Evolutionary conservation across 2,797 vertebrate species (phyloP).

Genomic region (Xerus rutilus): DNA sequence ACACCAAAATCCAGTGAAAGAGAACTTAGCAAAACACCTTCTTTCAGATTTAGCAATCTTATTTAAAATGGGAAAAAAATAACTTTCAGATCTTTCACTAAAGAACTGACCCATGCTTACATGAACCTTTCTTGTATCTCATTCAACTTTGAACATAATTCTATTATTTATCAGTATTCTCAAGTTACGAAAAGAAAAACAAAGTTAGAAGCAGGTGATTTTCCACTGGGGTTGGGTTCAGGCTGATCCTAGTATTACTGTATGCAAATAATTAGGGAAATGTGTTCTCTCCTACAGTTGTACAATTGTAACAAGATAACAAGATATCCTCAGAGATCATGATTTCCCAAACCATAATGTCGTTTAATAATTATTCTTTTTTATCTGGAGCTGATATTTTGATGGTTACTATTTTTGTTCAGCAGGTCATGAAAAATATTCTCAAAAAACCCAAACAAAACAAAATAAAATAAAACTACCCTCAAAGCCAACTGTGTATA

Average conservation of each 20-base stretch:
- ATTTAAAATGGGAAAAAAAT: not conserved
- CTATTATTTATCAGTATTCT: not conserved
- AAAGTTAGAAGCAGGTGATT: not conserved
- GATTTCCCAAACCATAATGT: not conserved
- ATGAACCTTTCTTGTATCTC: not conserved
- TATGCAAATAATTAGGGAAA: not conserved
- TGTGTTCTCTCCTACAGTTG: not conserved
- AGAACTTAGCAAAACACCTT: not conserved
- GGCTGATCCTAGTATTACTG: not conserved
- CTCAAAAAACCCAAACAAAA: not conserved
- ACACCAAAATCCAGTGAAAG: not conserved
- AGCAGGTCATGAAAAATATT: not conserved
- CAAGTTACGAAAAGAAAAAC: not conserved
- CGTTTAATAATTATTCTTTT: not conserved
- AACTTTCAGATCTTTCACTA: not conserved
- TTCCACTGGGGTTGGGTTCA: not conserved
- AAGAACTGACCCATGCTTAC: not conserved
- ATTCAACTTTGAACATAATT: not conserved
- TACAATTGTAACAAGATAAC: not conserved
- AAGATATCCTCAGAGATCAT: not conserved
- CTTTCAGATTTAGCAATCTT: slow-evolving; percentile 7
- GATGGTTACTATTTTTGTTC: not conserved
- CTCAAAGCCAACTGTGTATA: not conserved
- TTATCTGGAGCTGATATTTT: slow-evolving; percentile 30
- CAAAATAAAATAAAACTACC: too few species aligned